Evolutionary conservation across 2,797 vertebrate species (phyloP).

Genomic region (Vultur gryphus): DNA sequence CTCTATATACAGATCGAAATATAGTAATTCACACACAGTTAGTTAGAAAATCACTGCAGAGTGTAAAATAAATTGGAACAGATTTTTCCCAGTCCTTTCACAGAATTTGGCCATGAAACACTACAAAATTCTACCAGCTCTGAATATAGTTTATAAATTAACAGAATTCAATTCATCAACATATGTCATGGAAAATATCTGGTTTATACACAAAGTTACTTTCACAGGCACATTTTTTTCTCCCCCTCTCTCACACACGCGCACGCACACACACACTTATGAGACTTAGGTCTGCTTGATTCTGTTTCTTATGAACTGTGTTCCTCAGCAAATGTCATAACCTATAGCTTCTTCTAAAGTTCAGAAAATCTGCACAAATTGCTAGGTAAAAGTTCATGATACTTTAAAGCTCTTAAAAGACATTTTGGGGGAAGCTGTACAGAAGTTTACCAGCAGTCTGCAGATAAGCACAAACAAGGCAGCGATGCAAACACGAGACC

Average conservation of each 20-base stretch:
- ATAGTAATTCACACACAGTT: constrained; percentile 43
- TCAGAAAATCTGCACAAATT: constrained; percentile 33
- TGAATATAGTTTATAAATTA: constrained; percentile 56
- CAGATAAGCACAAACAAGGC: constrained; percentile 42
- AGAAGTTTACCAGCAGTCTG: constrained; percentile 25
- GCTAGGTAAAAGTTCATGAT: constrained; percentile 23
- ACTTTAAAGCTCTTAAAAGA: constrained; percentile 30
- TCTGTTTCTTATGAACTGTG: background rate
- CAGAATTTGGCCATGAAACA: constrained; percentile 2
- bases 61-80: constrained; percentile 41
- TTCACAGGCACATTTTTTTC: background rate
- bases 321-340: constrained; percentile 21
- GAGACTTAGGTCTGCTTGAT: background rate
- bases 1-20: constrained; percentile 32
- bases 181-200: constrained; percentile 38
- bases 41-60: constrained; percentile 26
- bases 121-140: constrained; percentile 14
- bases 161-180: constrained; percentile 27
- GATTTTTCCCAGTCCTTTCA: constrained; percentile 31
- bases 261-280: fast-evolving
- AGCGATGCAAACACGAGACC: constrained; percentile 22
- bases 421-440: background rate
- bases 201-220: constrained; percentile 31
- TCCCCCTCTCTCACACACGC: background rate
- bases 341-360: background rate